Evolutionary conservation across 2,797 vertebrate genomes (phyloP).

Genomic region (Phoebastria nigripes): DNA sequence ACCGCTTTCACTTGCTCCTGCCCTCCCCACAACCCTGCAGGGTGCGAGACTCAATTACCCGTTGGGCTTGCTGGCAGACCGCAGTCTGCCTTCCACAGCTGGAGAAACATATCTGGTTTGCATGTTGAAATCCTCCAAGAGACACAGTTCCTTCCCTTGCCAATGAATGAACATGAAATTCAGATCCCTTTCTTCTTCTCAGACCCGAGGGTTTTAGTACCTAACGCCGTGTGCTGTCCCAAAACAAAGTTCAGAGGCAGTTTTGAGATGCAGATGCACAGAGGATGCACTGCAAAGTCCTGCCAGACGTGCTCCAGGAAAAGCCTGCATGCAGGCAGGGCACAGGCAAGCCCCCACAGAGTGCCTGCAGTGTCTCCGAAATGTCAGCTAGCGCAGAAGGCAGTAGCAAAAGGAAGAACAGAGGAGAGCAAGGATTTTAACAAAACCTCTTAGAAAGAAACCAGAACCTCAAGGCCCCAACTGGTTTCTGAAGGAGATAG

Average conservation of each 20-base stretch:
- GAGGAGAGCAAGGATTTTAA: not conserved
- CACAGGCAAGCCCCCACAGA: rapidly evolving
- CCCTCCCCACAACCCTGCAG: not conserved
- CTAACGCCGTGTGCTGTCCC: rapidly evolving
- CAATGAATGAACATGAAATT: not conserved
- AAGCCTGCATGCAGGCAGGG: not conserved
- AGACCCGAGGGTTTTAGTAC: not conserved
- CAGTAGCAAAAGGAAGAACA: not conserved
- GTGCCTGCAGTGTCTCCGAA: not conserved
- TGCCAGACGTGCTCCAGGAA: not conserved
- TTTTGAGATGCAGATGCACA: not conserved
- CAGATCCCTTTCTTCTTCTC: not conserved
- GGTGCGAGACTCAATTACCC: rapidly evolving
- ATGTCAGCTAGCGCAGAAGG: not conserved
- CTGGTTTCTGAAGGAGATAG: not conserved
- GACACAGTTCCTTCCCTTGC: not conserved
- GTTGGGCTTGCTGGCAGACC: not conserved
- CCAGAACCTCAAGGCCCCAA: not conserved
- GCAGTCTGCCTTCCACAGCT: not conserved
- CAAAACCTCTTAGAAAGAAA: not conserved
- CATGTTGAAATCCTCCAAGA: not conserved
- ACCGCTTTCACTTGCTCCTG: not conserved
- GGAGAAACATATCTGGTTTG: not conserved
- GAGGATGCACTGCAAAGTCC: not conserved
- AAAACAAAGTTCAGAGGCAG: not conserved